Evolutionary conservation across 1,140 invertebrate species (phyloP).

Genomic region (Ericerus pela): DNA sequence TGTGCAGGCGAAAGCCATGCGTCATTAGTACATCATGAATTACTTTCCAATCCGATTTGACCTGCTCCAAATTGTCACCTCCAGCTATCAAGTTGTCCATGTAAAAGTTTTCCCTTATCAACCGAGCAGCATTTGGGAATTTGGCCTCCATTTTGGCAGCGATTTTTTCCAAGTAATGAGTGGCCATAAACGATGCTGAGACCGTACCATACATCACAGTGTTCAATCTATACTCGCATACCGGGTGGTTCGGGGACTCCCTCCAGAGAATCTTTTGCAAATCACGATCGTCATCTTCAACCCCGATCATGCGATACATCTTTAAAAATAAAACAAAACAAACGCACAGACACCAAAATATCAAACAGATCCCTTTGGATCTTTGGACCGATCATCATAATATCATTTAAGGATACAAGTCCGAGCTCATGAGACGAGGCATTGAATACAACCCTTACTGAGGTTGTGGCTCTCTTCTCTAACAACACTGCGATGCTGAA

Average conservation of each 20-base stretch:
- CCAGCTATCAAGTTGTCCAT: constrained; percentile 15
- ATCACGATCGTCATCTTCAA: constrained; percentile 26
- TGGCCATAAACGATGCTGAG: constrained; percentile 29
- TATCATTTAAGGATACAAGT: constrained; percentile 28
- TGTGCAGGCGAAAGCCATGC: constrained; percentile 15
- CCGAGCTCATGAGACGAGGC: constrained; percentile 23
- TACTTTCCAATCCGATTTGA: background rate
- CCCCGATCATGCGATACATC: constrained; percentile 32
- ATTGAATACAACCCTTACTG: constrained; percentile 29
- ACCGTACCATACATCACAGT: constrained; percentile 32
- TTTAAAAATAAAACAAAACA: constrained; percentile 27
- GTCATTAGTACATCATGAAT: background rate
- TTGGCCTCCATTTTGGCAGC: constrained; percentile 22
- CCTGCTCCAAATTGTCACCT: background rate
- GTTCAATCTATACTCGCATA: constrained; percentile 27
- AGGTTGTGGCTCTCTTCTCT: constrained; percentile 25
- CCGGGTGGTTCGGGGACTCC: constrained; percentile 13
- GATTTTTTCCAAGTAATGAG: constrained; percentile 25
- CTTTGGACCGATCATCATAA: constrained; percentile 26
- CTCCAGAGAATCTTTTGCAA: constrained; percentile 34
- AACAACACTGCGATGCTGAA: constrained; percentile 28
- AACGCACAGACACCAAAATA: constrained; percentile 30
- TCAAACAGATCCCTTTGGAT: constrained; percentile 29
- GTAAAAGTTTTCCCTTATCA: constrained; percentile 26
- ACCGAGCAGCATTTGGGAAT: constrained; percentile 23